Base-by-base conservation (phyloP, 2,113 vertebrate genomes). In the Etheostoma cragini region DNA sequence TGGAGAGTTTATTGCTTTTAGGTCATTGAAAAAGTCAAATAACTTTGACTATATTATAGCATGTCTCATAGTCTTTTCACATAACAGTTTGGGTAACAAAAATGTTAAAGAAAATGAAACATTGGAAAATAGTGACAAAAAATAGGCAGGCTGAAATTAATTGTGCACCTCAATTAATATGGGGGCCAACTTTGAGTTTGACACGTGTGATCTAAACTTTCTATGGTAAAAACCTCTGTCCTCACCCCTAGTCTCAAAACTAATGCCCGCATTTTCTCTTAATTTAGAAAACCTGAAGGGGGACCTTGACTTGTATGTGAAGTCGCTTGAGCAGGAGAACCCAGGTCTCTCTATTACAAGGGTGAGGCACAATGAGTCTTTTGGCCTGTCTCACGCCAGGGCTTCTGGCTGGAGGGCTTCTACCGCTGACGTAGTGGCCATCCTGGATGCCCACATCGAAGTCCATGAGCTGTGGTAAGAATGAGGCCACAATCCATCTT, bases 391-490 rank as follows among this genome's bases (percentile, higher is more conserved):
- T 5, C 60, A 79, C 22, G 92, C 94, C 38, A 85, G 87, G 14
- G 84, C 92, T 6, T 94, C 94, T 1, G 95, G 95, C 11, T 94
- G 91, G 91, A 85, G 87, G 75, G 92, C 83, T 2, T 91, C 95
- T 15, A 88, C 75, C 0, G 96, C 94, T 0, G 95, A 96, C 0
- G 94, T 95, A 67, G 94, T 96, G 3, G 95, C 94, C 50, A 95
- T 96, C 71, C 72, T 96, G 80, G 96, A 96, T 42, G 94, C 94
- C 4, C 95, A 96, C 72, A 80, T 96, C 14, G 96, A 97, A 90
- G 96, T 96, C 54, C 94, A 95, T 5, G 1, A 85, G 4, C 76
- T 88, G 24, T 96, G 94, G 93, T 95, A 82, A 74, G 88, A 80
- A 17, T 17, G 2, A 21, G 54, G 21, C 42, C 54, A 38, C 57